These are phyloP conservation scores for Casuarius casuarius DNA, from an alignment of 2,113 vertebrate genomes.

Conservation along the genomic window DNA sequence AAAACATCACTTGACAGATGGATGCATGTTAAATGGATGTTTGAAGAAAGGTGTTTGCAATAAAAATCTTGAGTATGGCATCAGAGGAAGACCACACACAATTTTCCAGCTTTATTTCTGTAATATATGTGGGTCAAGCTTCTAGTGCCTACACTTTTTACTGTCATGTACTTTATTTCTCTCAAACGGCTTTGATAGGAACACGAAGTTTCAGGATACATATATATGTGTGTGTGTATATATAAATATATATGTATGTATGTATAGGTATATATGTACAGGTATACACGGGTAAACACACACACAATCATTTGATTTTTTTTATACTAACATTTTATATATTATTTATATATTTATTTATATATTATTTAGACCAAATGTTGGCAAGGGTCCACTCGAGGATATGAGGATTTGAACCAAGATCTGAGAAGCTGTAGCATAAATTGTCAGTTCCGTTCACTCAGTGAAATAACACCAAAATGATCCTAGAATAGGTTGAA, in stretches of 20 bases:
- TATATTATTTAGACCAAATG: background rate
- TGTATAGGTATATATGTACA: background rate
- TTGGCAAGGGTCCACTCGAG: background rate
- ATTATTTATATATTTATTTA: background rate
- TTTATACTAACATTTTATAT: background rate
- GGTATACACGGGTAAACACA: fast-evolving
- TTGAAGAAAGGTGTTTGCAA: conserved; percentile 70
- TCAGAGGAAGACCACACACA: conserved; percentile 67
- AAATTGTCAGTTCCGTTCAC: background rate
- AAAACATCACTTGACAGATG: conserved; percentile 65
- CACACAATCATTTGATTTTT: background rate
- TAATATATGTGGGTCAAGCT: background rate
- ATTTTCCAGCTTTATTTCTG: conserved; percentile 32
- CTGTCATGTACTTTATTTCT: background rate
- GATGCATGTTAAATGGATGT: conserved; percentile 60
- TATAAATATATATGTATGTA: background rate
- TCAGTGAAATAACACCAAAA: background rate
- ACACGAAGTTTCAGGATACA: background rate
- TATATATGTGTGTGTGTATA: background rate
- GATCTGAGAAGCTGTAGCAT: background rate
- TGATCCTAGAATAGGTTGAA: background rate
- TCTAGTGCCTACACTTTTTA: background rate
- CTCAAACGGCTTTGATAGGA: background rate
- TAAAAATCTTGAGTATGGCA: conserved; percentile 58
- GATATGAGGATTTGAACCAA: background rate